A percentile compares a stretch with the other conserved stretches of the same genome.
phyloP scores from a whole-genome alignment of 2,888 invertebrate genomes.

The Apeira syringaria region DNA sequence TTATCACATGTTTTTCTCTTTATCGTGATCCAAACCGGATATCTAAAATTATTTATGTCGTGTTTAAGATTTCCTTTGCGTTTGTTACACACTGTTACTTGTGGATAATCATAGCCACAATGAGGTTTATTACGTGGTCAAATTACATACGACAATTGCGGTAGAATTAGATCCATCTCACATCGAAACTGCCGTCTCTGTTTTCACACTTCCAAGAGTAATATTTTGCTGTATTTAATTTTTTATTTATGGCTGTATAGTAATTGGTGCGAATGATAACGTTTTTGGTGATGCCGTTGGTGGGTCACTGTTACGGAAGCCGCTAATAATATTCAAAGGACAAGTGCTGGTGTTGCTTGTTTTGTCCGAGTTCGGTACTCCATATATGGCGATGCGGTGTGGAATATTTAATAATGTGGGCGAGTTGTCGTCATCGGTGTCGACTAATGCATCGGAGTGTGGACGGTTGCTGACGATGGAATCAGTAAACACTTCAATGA shows the following conservation, averaged over 20 bases:
- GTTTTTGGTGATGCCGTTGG: slow-evolving; percentile 56
- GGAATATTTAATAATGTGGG: slow-evolving; percentile 58
- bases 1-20: slow-evolving; percentile 15
- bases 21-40: slow-evolving; percentile 17
- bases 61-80: slow-evolving; percentile 14
- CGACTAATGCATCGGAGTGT: slow-evolving; percentile 46
- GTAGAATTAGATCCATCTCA: slow-evolving; percentile 14
- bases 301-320: slow-evolving; percentile 56
- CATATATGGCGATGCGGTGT: slow-evolving; percentile 51
- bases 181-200: slow-evolving; percentile 7
- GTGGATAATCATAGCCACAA: slow-evolving; percentile 16
- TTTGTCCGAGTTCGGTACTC: slow-evolving; percentile 40
- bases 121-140: slow-evolving; percentile 27
- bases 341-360: slow-evolving; percentile 42
- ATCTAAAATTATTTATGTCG: slow-evolving; percentile 15
- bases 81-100: slow-evolving; percentile 1
- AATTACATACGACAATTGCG: slow-evolving; percentile 25
- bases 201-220: slow-evolving; percentile 15
- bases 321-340: slow-evolving; percentile 62
- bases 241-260: slow-evolving; percentile 12
- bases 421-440: slow-evolving; percentile 56
- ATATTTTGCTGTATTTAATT: slow-evolving; percentile 6
- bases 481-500: slow-evolving; percentile 23
- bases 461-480: slow-evolving; percentile 31
- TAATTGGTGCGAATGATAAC: slow-evolving; percentile 37